Conservation (phyloP, 2,888 invertebrate species). For the Zygogramma bicolorata region DNA sequence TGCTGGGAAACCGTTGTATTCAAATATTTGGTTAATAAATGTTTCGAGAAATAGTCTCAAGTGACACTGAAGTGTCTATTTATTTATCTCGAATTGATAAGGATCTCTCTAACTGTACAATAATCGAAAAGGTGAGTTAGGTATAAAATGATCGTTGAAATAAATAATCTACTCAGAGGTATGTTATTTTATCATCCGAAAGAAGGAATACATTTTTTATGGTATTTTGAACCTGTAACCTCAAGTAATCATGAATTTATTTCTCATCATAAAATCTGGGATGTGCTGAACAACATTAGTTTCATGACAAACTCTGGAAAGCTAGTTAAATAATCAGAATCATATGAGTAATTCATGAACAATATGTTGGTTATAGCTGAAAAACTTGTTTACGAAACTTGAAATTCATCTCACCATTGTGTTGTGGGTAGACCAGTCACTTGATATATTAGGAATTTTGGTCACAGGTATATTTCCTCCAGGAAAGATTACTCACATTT, state of each 20-base stretch:
- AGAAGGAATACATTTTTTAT: not conserved
- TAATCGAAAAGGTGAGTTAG: not conserved
- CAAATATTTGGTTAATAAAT: constrained; percentile 8
- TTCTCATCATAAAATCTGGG: too few relatives aligned
- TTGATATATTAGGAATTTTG: constrained; percentile 13
- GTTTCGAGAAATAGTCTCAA: not conserved
- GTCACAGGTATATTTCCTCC: constrained; percentile 37
- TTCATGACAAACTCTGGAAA: too few relatives aligned
- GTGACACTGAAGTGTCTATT: not conserved
- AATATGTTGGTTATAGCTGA: too few relatives aligned
- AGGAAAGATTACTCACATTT: constrained; percentile 41
- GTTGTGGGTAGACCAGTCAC: constrained; percentile 19
- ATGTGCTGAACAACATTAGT: too few relatives aligned
- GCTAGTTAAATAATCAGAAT: too few relatives aligned
- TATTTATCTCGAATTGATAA: not conserved
- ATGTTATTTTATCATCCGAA: not conserved
- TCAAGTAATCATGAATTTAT: too few relatives aligned
- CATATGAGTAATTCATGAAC: too few relatives aligned
- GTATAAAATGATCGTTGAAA: not conserved
- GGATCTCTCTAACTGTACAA: not conserved
- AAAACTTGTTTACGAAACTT: too few relatives aligned
- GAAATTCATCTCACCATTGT: constrained; percentile 8
- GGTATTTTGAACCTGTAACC: too few relatives aligned
- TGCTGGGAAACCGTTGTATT: not conserved
- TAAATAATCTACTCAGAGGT: not conserved